Evolutionary conservation across 2,888 invertebrate genomes (phyloP).

Genomic region (Aquatica leii): DNA sequence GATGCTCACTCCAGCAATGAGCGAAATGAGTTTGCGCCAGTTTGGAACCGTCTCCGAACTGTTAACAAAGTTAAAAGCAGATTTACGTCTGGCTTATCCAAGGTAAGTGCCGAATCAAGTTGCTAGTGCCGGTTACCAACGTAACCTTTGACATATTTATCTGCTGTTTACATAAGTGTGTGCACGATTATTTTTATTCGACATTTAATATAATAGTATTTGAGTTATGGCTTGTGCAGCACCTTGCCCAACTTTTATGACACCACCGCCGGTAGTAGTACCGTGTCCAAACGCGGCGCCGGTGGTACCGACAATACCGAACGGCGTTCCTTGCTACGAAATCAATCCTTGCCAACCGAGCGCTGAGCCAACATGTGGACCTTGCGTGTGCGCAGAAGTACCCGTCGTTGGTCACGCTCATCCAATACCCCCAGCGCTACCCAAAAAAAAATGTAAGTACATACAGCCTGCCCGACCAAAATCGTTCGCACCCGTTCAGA

Average conservation of each 20-base stretch:
- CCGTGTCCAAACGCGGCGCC: constrained; percentile 10
- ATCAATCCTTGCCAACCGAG: constrained; percentile 49
- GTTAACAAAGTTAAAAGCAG: constrained; percentile 84
- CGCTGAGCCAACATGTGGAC: not conserved
- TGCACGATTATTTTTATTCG: not conserved
- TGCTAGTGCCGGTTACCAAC: too few relatives aligned
- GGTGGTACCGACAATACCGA: constrained; percentile 39
- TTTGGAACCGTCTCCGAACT: constrained; percentile 89
- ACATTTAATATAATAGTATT: too few relatives aligned
- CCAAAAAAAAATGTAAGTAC: constrained; percentile 30
- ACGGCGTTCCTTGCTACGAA: not conserved
- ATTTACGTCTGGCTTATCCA: constrained; percentile 85
- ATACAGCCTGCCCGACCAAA: constrained; percentile 28
- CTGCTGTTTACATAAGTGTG: not conserved
- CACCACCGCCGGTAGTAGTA: constrained; percentile 3
- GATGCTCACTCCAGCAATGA: constrained; percentile 71
- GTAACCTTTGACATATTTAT: not conserved
- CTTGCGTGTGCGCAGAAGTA: constrained; percentile 48
- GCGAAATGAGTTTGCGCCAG: constrained; percentile 87
- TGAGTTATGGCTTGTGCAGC: constrained; percentile 7
- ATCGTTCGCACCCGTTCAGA: constrained; percentile 62
- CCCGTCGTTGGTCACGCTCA: constrained; percentile 47
- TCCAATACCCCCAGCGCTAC: constrained; percentile 37
- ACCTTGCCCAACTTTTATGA: constrained; percentile 11
- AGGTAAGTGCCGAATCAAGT: constrained; percentile 66